Evolutionary conservation across 1,140 invertebrate species (phyloP).

Genomic region (Orchesella cincta): DNA sequence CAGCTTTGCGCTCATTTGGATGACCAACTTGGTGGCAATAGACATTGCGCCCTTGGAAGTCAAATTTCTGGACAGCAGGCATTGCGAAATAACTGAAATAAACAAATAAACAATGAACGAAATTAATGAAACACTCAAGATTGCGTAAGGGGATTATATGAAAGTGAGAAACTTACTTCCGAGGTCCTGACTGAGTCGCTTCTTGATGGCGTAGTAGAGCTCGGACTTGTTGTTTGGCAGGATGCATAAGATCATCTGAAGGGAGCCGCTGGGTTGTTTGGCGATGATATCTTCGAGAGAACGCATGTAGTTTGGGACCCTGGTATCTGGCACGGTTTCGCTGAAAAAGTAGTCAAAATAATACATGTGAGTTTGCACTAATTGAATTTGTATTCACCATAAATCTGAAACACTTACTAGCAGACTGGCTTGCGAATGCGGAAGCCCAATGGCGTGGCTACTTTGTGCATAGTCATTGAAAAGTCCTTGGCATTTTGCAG

Average conservation of each 20-base stretch:
- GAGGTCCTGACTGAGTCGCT: conserved; percentile 75
- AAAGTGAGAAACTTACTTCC: conserved; percentile 38
- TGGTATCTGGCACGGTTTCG: conserved; percentile 14
- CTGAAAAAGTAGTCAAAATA: not conserved
- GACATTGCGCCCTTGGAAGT: conserved; percentile 50
- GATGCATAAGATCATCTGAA: conserved; percentile 73
- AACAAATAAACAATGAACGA: not conserved
- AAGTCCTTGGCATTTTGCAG: conserved; percentile 48
- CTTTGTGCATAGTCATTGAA: not conserved
- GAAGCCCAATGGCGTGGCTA: not conserved
- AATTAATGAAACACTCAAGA: not conserved
- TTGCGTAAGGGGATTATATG: not conserved
- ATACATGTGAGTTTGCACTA: not conserved
- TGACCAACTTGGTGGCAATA: conserved; percentile 62
- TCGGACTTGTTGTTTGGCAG: conserved; percentile 79
- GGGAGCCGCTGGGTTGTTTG: not conserved
- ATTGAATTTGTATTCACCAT: not conserved
- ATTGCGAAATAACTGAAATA: conserved; percentile 44
- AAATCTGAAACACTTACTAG: not conserved
- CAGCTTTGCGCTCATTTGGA: conserved; percentile 65
- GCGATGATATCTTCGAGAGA: not conserved
- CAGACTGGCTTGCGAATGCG: not conserved
- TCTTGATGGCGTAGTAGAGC: conserved; percentile 86
- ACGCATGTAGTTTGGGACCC: not conserved
- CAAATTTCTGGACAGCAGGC: conserved; percentile 43